phyloP scores from a whole-genome alignment of 2,888 invertebrate species.

The Operophtera brumata region DNA sequence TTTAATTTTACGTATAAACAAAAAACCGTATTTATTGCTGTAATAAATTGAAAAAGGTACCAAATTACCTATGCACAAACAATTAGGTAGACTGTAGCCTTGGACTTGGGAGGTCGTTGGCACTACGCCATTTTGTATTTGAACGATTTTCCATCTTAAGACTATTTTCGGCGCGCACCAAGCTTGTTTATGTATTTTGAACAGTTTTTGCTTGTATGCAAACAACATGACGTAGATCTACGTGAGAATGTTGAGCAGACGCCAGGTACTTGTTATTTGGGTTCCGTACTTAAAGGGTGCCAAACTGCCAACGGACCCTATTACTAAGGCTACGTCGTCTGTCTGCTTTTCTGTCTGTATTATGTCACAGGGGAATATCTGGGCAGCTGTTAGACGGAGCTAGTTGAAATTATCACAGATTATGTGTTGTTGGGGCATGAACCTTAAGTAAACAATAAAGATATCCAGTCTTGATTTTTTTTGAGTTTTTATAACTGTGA shows the following conservation, averaged over 20 bases:
- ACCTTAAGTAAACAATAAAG: too few species aligned
- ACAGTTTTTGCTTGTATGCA: constrained; percentile 14
- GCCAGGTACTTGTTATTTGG: too few species aligned
- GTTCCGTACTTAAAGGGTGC: too few species aligned
- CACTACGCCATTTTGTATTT: constrained; percentile 26
- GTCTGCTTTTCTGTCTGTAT: too few species aligned
- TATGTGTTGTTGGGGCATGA: too few species aligned
- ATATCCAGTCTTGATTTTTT: too few species aligned
- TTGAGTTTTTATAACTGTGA: too few species aligned
- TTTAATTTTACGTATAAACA: background rate
- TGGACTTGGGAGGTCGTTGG: constrained; percentile 24
- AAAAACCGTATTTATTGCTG: constrained; percentile 7
- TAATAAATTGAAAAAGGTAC: constrained; percentile 21
- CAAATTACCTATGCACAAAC: constrained; percentile 34
- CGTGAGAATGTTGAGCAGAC: constrained; percentile 2
- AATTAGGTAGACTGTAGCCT: constrained; percentile 33
- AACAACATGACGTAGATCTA: constrained; percentile 1
- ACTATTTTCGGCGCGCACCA: constrained; percentile 13
- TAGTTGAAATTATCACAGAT: too few species aligned
- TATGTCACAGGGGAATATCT: too few species aligned
- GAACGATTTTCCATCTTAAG: constrained; percentile 30
- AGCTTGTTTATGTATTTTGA: constrained; percentile 14
- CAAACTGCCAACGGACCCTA: too few species aligned
- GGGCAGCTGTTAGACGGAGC: too few species aligned
- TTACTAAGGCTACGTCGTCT: too few species aligned